Evolutionary conservation across 2,888 invertebrate species (phyloP).

Genomic region (Sclerodermus sp.): DNA sequence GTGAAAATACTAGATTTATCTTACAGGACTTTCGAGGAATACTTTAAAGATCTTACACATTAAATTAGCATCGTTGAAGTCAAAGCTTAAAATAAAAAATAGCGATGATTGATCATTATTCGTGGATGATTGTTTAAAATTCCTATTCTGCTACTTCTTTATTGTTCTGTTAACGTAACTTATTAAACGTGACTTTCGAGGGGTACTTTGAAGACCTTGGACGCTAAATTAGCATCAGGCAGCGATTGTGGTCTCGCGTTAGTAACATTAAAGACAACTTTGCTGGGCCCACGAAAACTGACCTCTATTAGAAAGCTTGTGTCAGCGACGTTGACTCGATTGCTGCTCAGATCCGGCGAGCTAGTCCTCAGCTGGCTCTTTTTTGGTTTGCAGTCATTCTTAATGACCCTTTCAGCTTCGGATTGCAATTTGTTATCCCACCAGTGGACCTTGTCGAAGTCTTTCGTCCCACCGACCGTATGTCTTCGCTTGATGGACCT

Average conservation of each 20-base stretch:
- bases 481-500: slow-evolving; percentile 85
- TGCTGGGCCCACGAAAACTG: slow-evolving; percentile 60
- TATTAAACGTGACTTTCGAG: slow-evolving; percentile 64
- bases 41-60: slow-evolving; percentile 61
- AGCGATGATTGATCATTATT: no score
- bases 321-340: slow-evolving; percentile 46
- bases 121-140: no score
- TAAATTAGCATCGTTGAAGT: slow-evolving; percentile 57
- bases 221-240: slow-evolving; percentile 58
- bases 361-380: slow-evolving; percentile 64
- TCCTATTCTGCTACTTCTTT: no score
- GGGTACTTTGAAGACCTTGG: slow-evolving; percentile 62
- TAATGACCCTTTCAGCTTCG: slow-evolving; percentile 55
- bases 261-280: slow-evolving; percentile 61
- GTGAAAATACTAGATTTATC: neutral
- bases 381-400: slow-evolving; percentile 61
- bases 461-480: slow-evolving; percentile 92
- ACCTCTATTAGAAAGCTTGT: slow-evolving; percentile 60
- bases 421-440: slow-evolving; percentile 61
- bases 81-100: no score
- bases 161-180: no score
- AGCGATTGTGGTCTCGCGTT: slow-evolving; percentile 61
- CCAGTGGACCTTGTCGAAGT: slow-evolving; percentile 71
- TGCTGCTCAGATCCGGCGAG: slow-evolving; percentile 64
- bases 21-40: neutral